phyloP scores from a whole-genome alignment of 1,140 invertebrate genomes.

The Apocrypta bakeri region DNA sequence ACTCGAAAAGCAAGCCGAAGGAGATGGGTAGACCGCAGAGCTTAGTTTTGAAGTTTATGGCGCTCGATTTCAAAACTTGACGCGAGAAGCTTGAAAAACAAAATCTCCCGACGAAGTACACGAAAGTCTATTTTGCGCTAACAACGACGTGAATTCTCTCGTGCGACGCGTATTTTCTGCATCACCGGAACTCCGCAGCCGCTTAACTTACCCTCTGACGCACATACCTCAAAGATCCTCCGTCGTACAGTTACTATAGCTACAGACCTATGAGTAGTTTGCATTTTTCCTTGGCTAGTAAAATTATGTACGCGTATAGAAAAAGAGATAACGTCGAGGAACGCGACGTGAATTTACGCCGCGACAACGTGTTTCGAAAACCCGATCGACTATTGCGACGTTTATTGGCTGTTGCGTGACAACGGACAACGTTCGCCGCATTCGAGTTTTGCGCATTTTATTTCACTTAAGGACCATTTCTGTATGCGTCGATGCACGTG shows the following conservation, averaged over 20 bases:
- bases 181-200: neutral
- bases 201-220: neutral
- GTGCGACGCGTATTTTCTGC: neutral
- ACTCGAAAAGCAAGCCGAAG: too few species aligned
- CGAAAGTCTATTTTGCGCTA: too few species aligned
- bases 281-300: neutral
- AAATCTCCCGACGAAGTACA: too few species aligned
- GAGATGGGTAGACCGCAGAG: too few species aligned
- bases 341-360: slow-evolving; percentile 9
- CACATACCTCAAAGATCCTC: neutral
- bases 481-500: too few species aligned
- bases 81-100: too few species aligned
- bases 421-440: neutral
- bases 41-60: too few species aligned
- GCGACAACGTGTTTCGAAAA: slow-evolving; percentile 15
- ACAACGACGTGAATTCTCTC: too few species aligned
- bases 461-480: neutral
- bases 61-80: too few species aligned
- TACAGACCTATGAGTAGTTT: neutral
- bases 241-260: neutral
- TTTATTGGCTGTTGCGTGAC: neutral
- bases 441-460: neutral
- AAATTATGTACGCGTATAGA: neutral
- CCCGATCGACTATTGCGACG: neutral
- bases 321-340: neutral